Percentiles rank a stretch among this genome's conserved stretches.
Evolutionary conservation across 2,113 vertebrate genomes (phyloP).

Genomic region (Crotalus viridis): DNA sequence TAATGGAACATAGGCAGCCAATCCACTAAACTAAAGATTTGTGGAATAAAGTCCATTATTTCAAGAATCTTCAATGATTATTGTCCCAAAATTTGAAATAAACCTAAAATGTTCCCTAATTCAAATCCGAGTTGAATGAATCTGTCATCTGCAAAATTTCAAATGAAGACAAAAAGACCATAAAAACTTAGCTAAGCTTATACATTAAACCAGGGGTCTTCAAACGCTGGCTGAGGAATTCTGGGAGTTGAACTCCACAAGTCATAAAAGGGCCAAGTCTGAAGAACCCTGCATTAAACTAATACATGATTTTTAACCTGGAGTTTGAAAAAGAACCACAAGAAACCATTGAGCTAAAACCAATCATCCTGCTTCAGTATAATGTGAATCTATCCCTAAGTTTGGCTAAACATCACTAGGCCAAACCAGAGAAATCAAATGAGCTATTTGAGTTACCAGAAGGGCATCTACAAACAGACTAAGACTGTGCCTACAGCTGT

Average conservation of each 20-base stretch:
- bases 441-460: not conserved
- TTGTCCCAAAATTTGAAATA: not conserved
- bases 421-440: not conserved
- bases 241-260: too few relatives aligned
- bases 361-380: not conserved
- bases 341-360: not conserved
- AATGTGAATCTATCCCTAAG: not conserved
- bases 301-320: not conserved
- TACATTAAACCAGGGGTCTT: too few relatives aligned
- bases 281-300: not conserved
- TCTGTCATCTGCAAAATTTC: not conserved
- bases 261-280: too few relatives aligned
- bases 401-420: not conserved
- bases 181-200: not conserved
- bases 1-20: not conserved
- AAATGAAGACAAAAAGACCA: not conserved
- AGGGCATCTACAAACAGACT: not conserved
- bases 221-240: too few relatives aligned
- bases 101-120: not conserved
- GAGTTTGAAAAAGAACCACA: not conserved
- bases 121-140: not conserved
- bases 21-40: not conserved
- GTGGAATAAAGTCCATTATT: not conserved
- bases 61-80: not conserved
- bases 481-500: not conserved